phyloP scores from a whole-genome alignment of 2,113 vertebrate species.

The Rhegmatorhina hoffmannsi region DNA sequence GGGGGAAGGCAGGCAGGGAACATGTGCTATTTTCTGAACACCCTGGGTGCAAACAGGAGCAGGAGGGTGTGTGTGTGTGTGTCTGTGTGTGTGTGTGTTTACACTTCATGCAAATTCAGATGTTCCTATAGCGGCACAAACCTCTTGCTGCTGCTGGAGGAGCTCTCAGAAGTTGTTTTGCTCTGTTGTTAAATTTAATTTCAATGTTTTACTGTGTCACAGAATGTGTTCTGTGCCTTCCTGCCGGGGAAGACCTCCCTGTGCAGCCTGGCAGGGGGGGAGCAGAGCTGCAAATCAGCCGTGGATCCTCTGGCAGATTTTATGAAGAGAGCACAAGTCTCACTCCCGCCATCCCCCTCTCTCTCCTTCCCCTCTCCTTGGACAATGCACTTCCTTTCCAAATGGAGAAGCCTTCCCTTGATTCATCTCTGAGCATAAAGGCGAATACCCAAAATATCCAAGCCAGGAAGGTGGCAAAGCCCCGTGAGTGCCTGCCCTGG shows the following conservation, averaged over 20 bases:
- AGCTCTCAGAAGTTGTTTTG: conserved; percentile 51
- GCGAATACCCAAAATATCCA: neutral
- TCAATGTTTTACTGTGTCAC: conserved; percentile 39
- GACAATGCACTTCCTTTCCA: neutral
- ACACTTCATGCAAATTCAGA: conserved; percentile 28
- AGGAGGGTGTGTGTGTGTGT: neutral
- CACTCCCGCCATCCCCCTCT: neutral
- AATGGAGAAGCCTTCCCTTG: neutral
- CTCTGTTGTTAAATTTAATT: conserved; percentile 44
- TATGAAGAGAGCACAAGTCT: neutral
- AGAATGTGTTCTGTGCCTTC: conserved; percentile 43
- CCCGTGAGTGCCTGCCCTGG: neutral
- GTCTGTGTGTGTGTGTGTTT: neutral
- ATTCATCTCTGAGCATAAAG: neutral
- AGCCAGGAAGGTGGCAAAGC: neutral
- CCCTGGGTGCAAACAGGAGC: conserved; percentile 1
- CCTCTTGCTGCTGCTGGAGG: conserved; percentile 31
- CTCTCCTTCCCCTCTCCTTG: neutral
- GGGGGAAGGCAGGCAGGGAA: neutral
- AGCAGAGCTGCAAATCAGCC: conserved; percentile 11
- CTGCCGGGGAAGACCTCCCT: neutral
- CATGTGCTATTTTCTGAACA: conserved; percentile 36
- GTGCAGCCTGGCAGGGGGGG: neutral
- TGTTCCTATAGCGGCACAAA: conserved; percentile 2
- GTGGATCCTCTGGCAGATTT: neutral